These are phyloP conservation scores for Azorinus chamasolen DNA, from an alignment of 2,888 invertebrate species.

Conservation along the genomic window DNA sequence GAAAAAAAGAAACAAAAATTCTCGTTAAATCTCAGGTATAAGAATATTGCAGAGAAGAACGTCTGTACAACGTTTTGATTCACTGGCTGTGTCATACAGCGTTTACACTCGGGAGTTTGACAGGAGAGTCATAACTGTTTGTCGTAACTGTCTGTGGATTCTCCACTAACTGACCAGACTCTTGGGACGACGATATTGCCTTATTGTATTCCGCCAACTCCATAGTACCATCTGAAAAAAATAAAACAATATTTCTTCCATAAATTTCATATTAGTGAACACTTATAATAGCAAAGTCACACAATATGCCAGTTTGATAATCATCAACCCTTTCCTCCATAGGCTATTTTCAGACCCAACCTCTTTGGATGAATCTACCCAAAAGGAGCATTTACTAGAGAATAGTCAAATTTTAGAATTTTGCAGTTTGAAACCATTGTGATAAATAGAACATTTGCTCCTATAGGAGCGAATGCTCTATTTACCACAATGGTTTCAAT, in stretches of 20 bases:
- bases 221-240: conserved; percentile 79
- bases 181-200: conserved; percentile 64
- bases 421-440: no score
- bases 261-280: not conserved
- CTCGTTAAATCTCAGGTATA: conserved; percentile 54
- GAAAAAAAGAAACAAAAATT: conserved; percentile 31
- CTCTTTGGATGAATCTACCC: no score
- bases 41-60: conserved; percentile 35
- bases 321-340: no score
- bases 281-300: no score
- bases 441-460: no score
- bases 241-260: conserved; percentile 22
- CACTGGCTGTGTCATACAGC: conserved; percentile 36
- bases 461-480: no score
- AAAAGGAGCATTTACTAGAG: no score
- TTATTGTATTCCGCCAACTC: conserved; percentile 74
- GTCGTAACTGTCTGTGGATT: conserved; percentile 23
- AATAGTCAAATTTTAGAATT: no score
- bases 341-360: no score
- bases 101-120: conserved; percentile 24
- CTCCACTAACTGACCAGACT: conserved; percentile 57
- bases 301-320: no score
- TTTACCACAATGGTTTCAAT: no score
- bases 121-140: conserved; percentile 23
- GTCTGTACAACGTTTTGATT: conserved; percentile 22